These are phyloP conservation scores for Epinotia brunnichana DNA, from an alignment of 2,888 invertebrate species.

Conservation along the genomic window DNA sequence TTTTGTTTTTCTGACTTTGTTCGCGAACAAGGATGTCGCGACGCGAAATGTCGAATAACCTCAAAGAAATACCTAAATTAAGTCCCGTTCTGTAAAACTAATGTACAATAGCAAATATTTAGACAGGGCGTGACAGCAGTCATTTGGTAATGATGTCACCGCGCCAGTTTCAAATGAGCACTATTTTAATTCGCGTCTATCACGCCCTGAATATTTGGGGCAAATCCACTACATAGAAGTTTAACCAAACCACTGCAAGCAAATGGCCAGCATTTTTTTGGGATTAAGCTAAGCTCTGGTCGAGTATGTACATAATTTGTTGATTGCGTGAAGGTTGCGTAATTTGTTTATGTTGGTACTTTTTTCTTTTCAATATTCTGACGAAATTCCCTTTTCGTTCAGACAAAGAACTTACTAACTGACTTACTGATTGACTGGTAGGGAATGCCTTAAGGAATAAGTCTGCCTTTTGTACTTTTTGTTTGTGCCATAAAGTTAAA, in stretches of 20 bases:
- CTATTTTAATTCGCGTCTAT: conserved; percentile 52
- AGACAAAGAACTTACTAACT: too few relatives aligned
- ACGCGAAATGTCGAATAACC: too few relatives aligned
- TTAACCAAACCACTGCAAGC: conserved; percentile 6
- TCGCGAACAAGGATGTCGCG: too few relatives aligned
- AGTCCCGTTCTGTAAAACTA: not conserved
- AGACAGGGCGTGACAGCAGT: conserved; percentile 26
- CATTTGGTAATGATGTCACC: conserved; percentile 59
- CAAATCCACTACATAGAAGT: conserved; percentile 39
- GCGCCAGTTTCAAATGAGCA: conserved; percentile 43
- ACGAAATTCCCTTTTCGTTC: too few relatives aligned
- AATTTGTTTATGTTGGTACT: too few relatives aligned
- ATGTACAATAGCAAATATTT: conserved; percentile 2
- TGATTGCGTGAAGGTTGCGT: not conserved
- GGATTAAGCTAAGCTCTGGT: not conserved
- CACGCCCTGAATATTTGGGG: conserved; percentile 45
- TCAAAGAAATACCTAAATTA: too few relatives aligned
- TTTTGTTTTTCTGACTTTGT: too few relatives aligned
- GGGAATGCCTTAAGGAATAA: too few relatives aligned
- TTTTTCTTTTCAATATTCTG: too few relatives aligned
- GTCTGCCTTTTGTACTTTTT: too few relatives aligned
- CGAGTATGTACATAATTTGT: not conserved
- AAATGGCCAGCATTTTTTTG: conserved; percentile 9
- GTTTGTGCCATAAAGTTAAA: too few relatives aligned
- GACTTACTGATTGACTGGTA: too few relatives aligned